Evolutionary conservation across 1,140 invertebrate genomes (phyloP), one percentile per base, ranked within the genome.

Genomic region (Euglossa dilemma): DNA sequence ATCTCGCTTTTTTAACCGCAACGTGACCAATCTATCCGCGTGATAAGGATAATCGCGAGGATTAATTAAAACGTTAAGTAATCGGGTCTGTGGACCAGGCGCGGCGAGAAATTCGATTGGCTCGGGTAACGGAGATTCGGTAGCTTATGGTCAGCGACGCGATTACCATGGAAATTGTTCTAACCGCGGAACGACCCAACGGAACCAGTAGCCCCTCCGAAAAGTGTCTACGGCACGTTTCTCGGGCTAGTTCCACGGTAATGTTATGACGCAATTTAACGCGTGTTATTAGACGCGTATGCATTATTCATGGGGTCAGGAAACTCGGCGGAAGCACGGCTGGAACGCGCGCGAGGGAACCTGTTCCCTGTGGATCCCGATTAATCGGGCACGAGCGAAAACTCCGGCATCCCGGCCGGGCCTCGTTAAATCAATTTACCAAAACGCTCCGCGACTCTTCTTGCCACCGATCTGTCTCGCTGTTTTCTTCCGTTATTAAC

Each of bases 341-440:
- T 36, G 36, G 4, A 36, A 36, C 36, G 11, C 20, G 11, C 20
- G 2, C 16, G 6, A 54, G 6, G 63, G 28, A 78, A 64, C 63
- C 36, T 54, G 76, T 69, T 78, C 43, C 18, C 36, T 20, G 8
- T 7, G 14, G 63, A 47, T 59, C n/a, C 11, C 43, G 18, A 59
- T 79, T 59, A 70, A 70, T 70, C 23, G 54, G n/a, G 66, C 45
- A 71, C 77, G 54, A 79, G 77, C 77, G 56, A 61, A 47, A 71
- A 52, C 7, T 59, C 12, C 36, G 36, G 6, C 45, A 45, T 77
- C 20, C 43, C 36, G 36, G 28, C 54, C 20, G 52, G 12, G 0
- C 28, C 36, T 28, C 9, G 56, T 74, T 74, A 28, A 59, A 59
- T 8, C 43, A 45, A 66, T 66, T 77, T 54, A 67, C 23, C 16